Evolutionary conservation across 2,888 invertebrate species (phyloP).

Genomic region (Lasioglossum villosulum): DNA sequence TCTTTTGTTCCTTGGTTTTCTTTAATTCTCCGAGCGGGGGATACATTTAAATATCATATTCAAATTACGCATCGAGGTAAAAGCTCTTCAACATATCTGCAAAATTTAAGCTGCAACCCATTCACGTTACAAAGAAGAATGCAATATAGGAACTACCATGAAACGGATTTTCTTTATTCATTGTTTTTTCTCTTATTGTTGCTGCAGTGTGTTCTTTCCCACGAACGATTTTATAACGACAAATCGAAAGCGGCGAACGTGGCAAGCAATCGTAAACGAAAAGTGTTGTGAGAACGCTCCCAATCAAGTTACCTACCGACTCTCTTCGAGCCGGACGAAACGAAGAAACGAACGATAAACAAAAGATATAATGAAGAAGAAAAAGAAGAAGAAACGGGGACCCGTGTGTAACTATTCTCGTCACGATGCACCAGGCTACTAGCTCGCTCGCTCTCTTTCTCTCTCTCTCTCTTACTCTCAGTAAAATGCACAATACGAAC

Average conservation of each 20-base stretch:
- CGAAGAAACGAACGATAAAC: slow-evolving; percentile 3
- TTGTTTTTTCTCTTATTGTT: slow-evolving; percentile 15
- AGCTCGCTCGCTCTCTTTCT: slow-evolving; percentile 2
- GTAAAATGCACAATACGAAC: slow-evolving; percentile 61
- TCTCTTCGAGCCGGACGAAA: not conserved
- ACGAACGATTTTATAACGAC: slow-evolving; percentile 46
- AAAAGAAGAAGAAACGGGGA: slow-evolving; percentile 31
- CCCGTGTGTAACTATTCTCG: slow-evolving; percentile 34
- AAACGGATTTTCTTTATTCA: slow-evolving; percentile 43
- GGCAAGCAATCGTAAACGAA: slow-evolving; percentile 37
- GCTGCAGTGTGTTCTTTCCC: slow-evolving; percentile 43
- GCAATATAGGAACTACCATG: slow-evolving; percentile 61
- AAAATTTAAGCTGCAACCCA: slow-evolving; percentile 56
- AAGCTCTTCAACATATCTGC: slow-evolving; percentile 33
- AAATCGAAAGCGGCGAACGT: slow-evolving; percentile 43
- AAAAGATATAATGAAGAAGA: not conserved
- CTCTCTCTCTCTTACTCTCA: slow-evolving; percentile 13
- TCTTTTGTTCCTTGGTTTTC: slow-evolving; percentile 2
- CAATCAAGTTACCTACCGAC: not conserved
- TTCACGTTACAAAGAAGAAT: slow-evolving; percentile 62
- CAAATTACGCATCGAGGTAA: slow-evolving; percentile 13
- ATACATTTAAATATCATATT: not conserved
- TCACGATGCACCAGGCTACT: slow-evolving; percentile 34
- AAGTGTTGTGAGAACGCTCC: slow-evolving; percentile 17
- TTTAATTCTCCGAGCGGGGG: not conserved